phyloP scores from a whole-genome alignment of 1,140 invertebrate species.

The Zeugodacus cucurbitae region DNA sequence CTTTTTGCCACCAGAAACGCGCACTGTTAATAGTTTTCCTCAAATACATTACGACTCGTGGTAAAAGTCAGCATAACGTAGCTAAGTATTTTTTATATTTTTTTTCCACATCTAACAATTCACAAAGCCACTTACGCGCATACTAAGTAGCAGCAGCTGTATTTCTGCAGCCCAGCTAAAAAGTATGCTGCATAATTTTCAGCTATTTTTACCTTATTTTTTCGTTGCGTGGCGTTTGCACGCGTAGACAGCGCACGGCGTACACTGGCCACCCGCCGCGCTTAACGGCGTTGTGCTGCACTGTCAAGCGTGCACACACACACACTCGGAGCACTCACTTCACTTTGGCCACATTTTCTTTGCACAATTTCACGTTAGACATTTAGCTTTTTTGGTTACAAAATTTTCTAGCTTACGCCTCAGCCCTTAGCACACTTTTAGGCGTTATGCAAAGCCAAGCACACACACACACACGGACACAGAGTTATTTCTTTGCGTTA shows the following conservation, averaged over 20 bases:
- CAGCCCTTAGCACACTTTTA: neutral
- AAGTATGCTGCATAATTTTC: slow-evolving; percentile 4
- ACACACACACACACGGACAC: neutral
- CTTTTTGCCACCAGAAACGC: no score
- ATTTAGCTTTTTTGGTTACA: neutral
- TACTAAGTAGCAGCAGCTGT: neutral
- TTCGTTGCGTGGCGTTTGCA: neutral
- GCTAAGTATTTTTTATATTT: neutral
- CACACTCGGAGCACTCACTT: neutral
- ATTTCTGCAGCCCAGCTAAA: neutral
- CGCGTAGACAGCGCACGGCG: neutral
- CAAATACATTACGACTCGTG: neutral
- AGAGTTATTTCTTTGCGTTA: neutral
- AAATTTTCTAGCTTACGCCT: neutral
- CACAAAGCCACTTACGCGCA: neutral
- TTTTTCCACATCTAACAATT: neutral
- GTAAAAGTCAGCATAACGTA: neutral
- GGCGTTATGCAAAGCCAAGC: neutral
- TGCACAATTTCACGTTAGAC: neutral
- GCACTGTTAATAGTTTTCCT: no score
- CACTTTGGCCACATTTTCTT: neutral
- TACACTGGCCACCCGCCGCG: neutral
- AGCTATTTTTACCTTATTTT: slow-evolving; percentile 16
- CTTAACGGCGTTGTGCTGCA: neutral
- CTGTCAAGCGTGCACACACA: neutral